phyloP scores from a whole-genome alignment of 2,113 vertebrate species.

The Rhabdomys dilectus region DNA sequence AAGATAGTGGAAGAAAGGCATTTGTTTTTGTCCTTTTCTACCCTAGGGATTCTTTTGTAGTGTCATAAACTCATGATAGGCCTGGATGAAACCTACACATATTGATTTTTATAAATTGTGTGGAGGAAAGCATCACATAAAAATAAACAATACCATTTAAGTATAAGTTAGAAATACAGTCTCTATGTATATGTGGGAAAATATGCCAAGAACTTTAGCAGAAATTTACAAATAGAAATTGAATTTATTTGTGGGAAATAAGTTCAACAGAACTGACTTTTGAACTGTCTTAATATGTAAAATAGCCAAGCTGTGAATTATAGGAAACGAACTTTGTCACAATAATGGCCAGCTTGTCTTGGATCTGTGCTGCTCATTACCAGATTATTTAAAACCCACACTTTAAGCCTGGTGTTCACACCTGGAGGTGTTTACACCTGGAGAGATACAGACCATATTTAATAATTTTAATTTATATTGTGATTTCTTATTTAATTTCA shows the following conservation, averaged over 20 bases:
- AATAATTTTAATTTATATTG: background rate
- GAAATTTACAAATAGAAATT: background rate
- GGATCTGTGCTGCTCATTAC: background rate
- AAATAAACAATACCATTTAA: background rate
- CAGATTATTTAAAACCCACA: background rate
- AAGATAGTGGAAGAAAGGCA: background rate
- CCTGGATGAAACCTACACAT: background rate
- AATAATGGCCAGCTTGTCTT: background rate
- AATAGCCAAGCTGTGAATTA: background rate
- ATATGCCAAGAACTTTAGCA: background rate
- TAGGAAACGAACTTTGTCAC: background rate
- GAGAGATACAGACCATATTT: background rate
- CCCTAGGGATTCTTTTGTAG: background rate
- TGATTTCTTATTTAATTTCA: background rate
- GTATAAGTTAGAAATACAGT: background rate
- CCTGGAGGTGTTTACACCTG: background rate
- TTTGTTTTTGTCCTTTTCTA: background rate
- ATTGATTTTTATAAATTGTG: background rate
- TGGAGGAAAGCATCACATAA: background rate
- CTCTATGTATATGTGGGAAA: background rate
- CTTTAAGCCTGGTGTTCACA: background rate
- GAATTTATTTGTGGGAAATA: slow-evolving; percentile 5
- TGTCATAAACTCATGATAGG: background rate
- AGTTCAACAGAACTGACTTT: background rate
- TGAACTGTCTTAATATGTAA: background rate